Evolutionary conservation across 1,140 invertebrate genomes (phyloP).

Genomic region (Dreissena polymorpha): DNA sequence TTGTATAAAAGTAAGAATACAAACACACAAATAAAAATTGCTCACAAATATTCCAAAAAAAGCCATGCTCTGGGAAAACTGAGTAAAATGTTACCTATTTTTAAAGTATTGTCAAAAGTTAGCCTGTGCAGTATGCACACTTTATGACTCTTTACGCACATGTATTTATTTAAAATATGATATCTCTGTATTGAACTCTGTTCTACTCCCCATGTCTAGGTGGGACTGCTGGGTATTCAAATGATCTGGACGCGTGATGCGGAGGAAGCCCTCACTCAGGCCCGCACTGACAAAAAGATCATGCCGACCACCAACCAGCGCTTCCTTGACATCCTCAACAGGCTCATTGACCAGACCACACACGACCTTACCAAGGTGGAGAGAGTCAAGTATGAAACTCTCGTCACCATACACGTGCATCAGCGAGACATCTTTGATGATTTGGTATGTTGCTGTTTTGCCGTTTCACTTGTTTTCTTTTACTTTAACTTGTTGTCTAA

Average conservation of each 20-base stretch:
- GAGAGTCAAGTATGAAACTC: constrained; percentile 96
- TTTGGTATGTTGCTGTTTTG: constrained; percentile 83
- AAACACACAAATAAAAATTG: background rate
- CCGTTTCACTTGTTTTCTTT: too few relatives aligned
- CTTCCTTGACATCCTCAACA: constrained; percentile 95
- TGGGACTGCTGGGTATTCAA: constrained; percentile 96
- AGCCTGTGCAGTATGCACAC: too few relatives aligned
- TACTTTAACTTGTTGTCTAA: too few relatives aligned
- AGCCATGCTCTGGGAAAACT: too few relatives aligned
- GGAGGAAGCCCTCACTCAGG: constrained; percentile 92
- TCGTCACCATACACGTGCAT: constrained; percentile 98
- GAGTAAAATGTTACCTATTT: too few relatives aligned
- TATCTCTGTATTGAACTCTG: too few relatives aligned
- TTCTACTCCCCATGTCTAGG: constrained; percentile 78
- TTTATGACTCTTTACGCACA: too few relatives aligned
- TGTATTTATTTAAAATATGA: too few relatives aligned
- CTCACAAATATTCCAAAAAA: too few relatives aligned
- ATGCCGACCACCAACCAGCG: constrained; percentile 97
- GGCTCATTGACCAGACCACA: constrained; percentile 97
- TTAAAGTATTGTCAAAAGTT: too few relatives aligned
- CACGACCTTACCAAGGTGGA: constrained; percentile 94
- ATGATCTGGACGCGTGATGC: constrained; percentile 98
- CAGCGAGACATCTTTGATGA: constrained; percentile 98
- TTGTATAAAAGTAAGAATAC: too few relatives aligned
- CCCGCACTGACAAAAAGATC: constrained; percentile 94